Percentiles rank a stretch among this genome's conserved stretches.
Evolutionary conservation across 2,888 invertebrate species (phyloP).

Genomic region (Marronus borbonicus): DNA sequence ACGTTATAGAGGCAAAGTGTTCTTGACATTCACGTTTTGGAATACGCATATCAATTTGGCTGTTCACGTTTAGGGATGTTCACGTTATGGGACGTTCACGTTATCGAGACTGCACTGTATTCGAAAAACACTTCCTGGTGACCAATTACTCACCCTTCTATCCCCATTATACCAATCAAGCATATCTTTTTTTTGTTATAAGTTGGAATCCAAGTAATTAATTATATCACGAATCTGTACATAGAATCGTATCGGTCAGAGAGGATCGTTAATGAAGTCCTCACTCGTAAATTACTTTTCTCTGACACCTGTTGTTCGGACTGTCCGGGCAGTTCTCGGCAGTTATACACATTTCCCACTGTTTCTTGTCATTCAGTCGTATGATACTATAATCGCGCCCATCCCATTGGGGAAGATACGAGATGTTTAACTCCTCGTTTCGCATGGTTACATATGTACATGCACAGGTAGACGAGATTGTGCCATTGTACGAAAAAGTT

Average conservation of each 20-base stretch:
- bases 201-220: neutral
- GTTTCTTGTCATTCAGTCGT: constrained; percentile 28
- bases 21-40: too few relatives aligned
- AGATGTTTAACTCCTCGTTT: constrained; percentile 1
- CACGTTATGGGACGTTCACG: too few relatives aligned
- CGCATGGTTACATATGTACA: neutral
- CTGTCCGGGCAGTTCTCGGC: constrained; percentile 7
- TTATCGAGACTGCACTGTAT: too few relatives aligned
- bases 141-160: too few relatives aligned
- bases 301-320: constrained; percentile 33
- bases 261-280: constrained; percentile 13
- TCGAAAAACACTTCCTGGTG: too few relatives aligned
- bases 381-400: neutral
- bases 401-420: neutral
- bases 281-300: constrained; percentile 36
- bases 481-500: too few relatives aligned
- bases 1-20: too few relatives aligned
- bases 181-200: too few relatives aligned
- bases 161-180: too few relatives aligned
- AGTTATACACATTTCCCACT: constrained; percentile 28
- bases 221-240: neutral
- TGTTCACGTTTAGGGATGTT: too few relatives aligned
- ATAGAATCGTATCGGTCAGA: constrained; percentile 4
- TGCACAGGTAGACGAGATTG: neutral
- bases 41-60: too few relatives aligned